phyloP scores from a whole-genome alignment of 2,113 vertebrate species.

The Tetrao urogallus region DNA sequence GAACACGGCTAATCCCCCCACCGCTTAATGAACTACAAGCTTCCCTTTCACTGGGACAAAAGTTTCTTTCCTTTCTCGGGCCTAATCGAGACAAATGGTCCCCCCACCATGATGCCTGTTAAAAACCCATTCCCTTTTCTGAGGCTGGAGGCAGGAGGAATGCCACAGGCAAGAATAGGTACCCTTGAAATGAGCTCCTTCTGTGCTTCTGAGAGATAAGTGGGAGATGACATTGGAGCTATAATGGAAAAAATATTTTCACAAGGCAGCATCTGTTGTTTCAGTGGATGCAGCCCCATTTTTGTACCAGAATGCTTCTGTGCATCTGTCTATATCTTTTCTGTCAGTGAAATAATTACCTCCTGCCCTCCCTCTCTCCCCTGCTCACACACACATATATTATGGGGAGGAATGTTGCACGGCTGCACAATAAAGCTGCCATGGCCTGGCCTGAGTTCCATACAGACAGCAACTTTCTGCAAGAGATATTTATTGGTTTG shows the following conservation, averaged over 20 bases:
- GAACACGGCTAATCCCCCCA: constrained; percentile 84
- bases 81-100: constrained; percentile 84
- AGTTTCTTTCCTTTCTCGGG: constrained; percentile 77
- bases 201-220: constrained; percentile 65
- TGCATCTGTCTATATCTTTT: constrained; percentile 66
- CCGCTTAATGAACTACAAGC: constrained; percentile 90
- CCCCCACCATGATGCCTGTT: constrained; percentile 70
- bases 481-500: background rate
- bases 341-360: constrained; percentile 69
- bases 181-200: constrained; percentile 68
- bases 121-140: constrained; percentile 74
- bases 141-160: constrained; percentile 55
- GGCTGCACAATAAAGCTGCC: constrained; percentile 42
- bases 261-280: constrained; percentile 67
- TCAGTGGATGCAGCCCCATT: constrained; percentile 60
- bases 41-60: constrained; percentile 86
- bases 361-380: background rate
- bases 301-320: constrained; percentile 64
- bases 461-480: background rate
- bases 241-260: constrained; percentile 66
- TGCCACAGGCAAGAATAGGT: constrained; percentile 65
- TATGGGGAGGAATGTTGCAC: constrained; percentile 41
- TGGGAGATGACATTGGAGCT: constrained; percentile 59
- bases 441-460: background rate
- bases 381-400: background rate